Evolutionary conservation across 2,797 vertebrate genomes (phyloP).

Genomic region (Microctenopoma stevenorrisi): DNA sequence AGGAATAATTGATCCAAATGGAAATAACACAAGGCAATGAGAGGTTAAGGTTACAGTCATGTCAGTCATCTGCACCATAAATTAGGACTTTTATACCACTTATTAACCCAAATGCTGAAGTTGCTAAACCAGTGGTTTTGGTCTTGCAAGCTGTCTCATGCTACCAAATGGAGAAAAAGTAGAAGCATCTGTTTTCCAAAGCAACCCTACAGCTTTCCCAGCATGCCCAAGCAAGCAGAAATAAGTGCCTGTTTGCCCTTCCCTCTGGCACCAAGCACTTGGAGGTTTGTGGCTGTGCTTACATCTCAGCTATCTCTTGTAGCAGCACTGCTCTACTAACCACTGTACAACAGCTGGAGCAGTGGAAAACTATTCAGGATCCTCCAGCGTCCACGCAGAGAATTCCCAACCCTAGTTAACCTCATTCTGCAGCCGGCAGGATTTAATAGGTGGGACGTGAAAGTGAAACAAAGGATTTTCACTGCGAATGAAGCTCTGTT

Average conservation of each 20-base stretch:
- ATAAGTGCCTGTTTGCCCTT: slow-evolving; percentile 44
- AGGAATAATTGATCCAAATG: not conserved
- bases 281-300: slow-evolving; percentile 19
- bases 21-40: not conserved
- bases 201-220: slow-evolving; percentile 6
- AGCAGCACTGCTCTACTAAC: slow-evolving; percentile 37
- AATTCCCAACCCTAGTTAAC: slow-evolving; percentile 40
- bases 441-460: slow-evolving; percentile 34
- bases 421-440: slow-evolving; percentile 27
- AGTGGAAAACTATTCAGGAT: slow-evolving; percentile 50
- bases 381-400: slow-evolving; percentile 32
- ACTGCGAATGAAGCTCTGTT: slow-evolving; percentile 46
- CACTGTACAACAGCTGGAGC: slow-evolving; percentile 45
- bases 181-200: slow-evolving; percentile 23
- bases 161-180: not conserved
- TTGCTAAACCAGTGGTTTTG: not conserved
- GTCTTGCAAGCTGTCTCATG: not conserved
- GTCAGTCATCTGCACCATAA: not conserved
- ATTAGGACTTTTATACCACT: not conserved
- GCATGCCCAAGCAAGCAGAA: slow-evolving; percentile 38
- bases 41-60: not conserved
- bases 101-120: not conserved
- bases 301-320: slow-evolving; percentile 23
- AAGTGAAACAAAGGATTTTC: slow-evolving; percentile 24
- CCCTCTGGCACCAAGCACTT: slow-evolving; percentile 30